Evolutionary conservation across 2,888 invertebrate species (phyloP).

Genomic region (Polyommatus iphigenia): DNA sequence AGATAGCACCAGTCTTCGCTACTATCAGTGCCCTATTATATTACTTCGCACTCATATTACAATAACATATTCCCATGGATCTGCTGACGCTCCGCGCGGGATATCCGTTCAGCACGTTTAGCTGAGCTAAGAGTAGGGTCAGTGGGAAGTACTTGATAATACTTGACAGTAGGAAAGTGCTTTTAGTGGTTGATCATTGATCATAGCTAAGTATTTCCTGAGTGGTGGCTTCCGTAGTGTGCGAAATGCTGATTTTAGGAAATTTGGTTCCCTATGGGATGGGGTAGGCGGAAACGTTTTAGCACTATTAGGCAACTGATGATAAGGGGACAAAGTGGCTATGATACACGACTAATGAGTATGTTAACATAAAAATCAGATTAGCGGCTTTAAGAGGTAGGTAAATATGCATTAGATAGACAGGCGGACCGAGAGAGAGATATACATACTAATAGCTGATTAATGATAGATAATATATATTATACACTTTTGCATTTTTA

Average conservation of each 20-base stretch:
- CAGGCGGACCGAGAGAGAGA: too few species aligned
- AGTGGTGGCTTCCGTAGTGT: neutral
- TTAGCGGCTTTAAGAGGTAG: too few species aligned
- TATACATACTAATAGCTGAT: too few species aligned
- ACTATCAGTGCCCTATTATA: neutral
- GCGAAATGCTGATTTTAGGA: neutral
- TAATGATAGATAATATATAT: too few species aligned
- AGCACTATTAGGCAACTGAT: too few species aligned
- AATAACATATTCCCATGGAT: constrained; percentile 13
- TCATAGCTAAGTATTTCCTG: constrained; percentile 4
- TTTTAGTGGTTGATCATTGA: neutral
- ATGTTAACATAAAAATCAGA: too few species aligned
- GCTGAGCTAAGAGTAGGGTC: constrained; percentile 44
- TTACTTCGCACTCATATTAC: constrained; percentile 7
- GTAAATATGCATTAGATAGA: too few species aligned
- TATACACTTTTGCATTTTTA: too few species aligned
- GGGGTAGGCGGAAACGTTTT: too few species aligned
- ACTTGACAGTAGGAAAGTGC: constrained; percentile 1
- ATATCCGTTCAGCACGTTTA: constrained; percentile 61
- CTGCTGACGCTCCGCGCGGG: constrained; percentile 32
- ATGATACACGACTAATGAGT: too few species aligned
- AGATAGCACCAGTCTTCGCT: neutral
- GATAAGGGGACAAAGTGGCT: too few species aligned
- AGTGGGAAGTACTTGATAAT: constrained; percentile 48
- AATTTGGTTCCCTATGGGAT: neutral